These are phyloP conservation scores for Stegodyphus dumicola DNA, from an alignment of 1,140 invertebrate species.

Conservation along the genomic window DNA sequence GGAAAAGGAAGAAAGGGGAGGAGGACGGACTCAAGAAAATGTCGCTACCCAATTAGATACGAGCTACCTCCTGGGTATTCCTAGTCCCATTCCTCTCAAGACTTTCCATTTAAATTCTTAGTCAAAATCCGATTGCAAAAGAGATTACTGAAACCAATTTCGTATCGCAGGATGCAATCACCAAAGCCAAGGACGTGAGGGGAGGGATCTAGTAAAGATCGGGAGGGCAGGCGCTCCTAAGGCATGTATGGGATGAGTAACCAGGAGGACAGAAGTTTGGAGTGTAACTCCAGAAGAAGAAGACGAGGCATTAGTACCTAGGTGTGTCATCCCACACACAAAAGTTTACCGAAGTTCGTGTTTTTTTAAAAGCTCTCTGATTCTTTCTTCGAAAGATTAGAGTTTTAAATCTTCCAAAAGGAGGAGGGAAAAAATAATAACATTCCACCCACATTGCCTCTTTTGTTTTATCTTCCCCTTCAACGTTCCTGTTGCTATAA, in stretches of 20 bases:
- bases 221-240: constrained; percentile 1
- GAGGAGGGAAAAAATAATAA: constrained; percentile 39
- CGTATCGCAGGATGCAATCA: constrained; percentile 56
- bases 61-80: constrained; percentile 53
- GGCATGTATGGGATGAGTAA: constrained; percentile 51
- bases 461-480: constrained; percentile 52
- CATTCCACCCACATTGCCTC: constrained; percentile 10
- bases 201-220: background rate
- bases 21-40: constrained; percentile 25
- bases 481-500: constrained; percentile 44
- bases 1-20: background rate
- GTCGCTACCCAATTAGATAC: constrained; percentile 54
- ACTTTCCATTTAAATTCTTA: constrained; percentile 61
- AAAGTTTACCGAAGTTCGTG: background rate
- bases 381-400: constrained; percentile 52
- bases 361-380: constrained; percentile 35
- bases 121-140: constrained; percentile 59
- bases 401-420: constrained; percentile 54
- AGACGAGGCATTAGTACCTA: constrained; percentile 23
- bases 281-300: constrained; percentile 5
- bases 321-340: constrained; percentile 5
- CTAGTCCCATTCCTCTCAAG: constrained; percentile 16
- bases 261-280: constrained; percentile 11
- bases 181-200: background rate
- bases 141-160: constrained; percentile 60